These are phyloP conservation scores for Siniperca undulata DNA, from an alignment of 2,797 vertebrate species.

Conservation along the genomic window DNA sequence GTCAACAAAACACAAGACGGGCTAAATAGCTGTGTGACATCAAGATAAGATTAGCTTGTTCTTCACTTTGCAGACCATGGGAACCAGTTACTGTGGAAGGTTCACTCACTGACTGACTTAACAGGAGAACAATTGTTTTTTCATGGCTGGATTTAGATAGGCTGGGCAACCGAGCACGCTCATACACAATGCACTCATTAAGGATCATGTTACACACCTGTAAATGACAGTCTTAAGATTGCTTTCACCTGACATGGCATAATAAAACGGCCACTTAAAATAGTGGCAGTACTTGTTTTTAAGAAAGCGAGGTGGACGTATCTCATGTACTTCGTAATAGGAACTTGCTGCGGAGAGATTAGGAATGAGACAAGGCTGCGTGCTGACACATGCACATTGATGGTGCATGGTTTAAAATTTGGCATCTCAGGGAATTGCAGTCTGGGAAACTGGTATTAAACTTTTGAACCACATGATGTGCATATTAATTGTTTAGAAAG, in stretches of 20 bases:
- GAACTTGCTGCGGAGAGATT: constrained; percentile 45
- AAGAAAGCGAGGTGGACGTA: neutral
- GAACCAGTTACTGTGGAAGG: constrained; percentile 51
- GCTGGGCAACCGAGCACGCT: constrained; percentile 3
- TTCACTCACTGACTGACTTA: constrained; percentile 37
- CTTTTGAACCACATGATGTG: neutral
- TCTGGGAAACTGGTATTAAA: neutral
- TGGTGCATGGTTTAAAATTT: constrained; percentile 26
- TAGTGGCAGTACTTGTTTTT: constrained; percentile 46
- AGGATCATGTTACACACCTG: constrained; percentile 39
- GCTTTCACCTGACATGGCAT: constrained; percentile 44
- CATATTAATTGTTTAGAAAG: neutral
- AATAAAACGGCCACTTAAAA: constrained; percentile 40
- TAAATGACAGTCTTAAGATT: constrained; percentile 41
- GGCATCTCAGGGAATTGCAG: constrained; percentile 16
- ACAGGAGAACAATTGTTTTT: constrained; percentile 45
- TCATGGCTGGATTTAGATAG: constrained; percentile 28
- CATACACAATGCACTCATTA: constrained; percentile 35
- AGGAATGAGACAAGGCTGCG: constrained; percentile 35
- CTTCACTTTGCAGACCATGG: constrained; percentile 50
- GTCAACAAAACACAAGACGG: constrained; percentile 63
- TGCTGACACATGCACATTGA: constrained; percentile 57
- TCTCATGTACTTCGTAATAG: constrained; percentile 31
- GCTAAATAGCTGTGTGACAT: constrained; percentile 60
- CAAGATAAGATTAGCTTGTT: constrained; percentile 64